Base-by-base conservation (phyloP, 2,113 vertebrate species). In the Calidris pugnax region DNA sequence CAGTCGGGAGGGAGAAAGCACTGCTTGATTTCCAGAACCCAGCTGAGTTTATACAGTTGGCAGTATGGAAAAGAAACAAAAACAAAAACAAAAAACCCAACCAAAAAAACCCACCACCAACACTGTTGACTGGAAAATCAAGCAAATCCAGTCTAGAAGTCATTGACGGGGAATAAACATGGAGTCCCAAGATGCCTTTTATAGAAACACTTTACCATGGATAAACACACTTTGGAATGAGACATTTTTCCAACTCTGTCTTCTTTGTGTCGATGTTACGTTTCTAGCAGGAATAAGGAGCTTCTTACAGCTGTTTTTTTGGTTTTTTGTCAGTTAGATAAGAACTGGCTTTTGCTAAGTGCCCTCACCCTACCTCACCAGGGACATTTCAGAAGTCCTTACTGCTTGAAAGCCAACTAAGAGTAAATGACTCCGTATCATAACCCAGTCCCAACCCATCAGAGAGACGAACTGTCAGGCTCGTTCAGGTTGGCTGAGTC, bases 401-500 rank as follows among this genome's bases (percentile, higher is more conserved):
- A 62, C 33, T 87, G 55, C 50, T 59, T 67, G 77, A 94, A 97
- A 97, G 55, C 74, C 67, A 87, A 10, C 90, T 66, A 82, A 66
- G 74, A 95, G 76, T 87, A 87, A 96, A 95, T 63, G 63, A 85
- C 50, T 92, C 89, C 22, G 0, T 60, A 87, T 74, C 74, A 71
- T 43, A 95, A 85, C 74, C 86, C 24, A 30, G 90, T 87, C 95
- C 84, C 80, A 89, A 18, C 76, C 87, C 91, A 79, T 95, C 89
- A 94, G 80, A 96, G 89, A 80, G 53, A 94, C 0, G 3, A 96
- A 92, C 92, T 79, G 84, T 83, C 91, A 87, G 77, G 50, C 74
- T 95, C 10, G 3, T 77, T 97, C 91, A 63, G 86, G 81, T 85
- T 95, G 96, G 92, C 95, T 97, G 94, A 97, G 94, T 97, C 97